Percentiles rank a stretch among this genome's conserved stretches.
Conservation (phyloP, 2,888 invertebrate species). For the Ichneumoninae sp. region DNA sequence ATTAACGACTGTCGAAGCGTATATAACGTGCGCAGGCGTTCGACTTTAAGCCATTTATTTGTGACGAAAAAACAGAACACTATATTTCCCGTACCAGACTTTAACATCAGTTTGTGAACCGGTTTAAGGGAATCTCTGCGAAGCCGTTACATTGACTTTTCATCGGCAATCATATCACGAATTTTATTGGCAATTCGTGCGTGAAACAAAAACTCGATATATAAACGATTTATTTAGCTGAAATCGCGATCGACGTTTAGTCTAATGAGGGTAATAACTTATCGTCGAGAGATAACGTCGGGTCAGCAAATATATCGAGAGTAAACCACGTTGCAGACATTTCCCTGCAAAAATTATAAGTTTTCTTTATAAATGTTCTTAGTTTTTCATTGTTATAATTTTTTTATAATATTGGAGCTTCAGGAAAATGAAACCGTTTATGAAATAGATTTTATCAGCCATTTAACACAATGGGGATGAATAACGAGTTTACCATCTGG, state of each 20-base stretch:
- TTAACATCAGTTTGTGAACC: constrained; percentile 42
- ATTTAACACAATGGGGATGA: not conserved
- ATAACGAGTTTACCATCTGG: not conserved
- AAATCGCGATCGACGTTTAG: constrained; percentile 54
- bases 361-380: not conserved
- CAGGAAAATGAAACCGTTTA: not conserved
- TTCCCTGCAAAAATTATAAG: not conserved
- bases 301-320: not conserved
- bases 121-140: constrained; percentile 48
- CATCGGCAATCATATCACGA: constrained; percentile 48
- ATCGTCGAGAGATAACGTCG: constrained; percentile 41
- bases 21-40: constrained; percentile 11
- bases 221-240: constrained; percentile 53
- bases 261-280: constrained; percentile 62
- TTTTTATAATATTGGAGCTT: not conserved
- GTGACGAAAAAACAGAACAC: constrained; percentile 29
- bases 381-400: not conserved
- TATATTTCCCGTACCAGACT: constrained; percentile 21
- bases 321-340: not conserved
- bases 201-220: constrained; percentile 36
- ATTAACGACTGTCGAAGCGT: constrained; percentile 44
- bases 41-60: constrained; percentile 48
- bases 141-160: constrained; percentile 32
- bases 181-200: constrained; percentile 54
- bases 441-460: not conserved